Evolutionary conservation across 1,140 invertebrate genomes (phyloP).

Genomic region (Cotesia vestalis): DNA sequence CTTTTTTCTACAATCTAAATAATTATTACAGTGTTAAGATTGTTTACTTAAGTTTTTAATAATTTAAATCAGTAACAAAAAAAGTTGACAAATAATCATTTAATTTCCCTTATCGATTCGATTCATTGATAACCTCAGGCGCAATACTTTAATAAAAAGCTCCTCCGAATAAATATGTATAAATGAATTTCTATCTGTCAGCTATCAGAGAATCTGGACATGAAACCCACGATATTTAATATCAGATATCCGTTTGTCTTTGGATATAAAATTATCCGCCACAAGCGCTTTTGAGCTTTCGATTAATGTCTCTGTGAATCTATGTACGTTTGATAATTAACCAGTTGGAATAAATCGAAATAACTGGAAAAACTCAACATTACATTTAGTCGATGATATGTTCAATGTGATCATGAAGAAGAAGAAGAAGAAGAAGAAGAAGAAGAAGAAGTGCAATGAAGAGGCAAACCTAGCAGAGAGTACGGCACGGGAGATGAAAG

Average conservation of each 20-base stretch:
- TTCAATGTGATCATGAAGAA: background rate
- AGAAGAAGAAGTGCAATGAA: constrained; percentile 22
- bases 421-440: background rate
- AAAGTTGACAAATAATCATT: constrained; percentile 3
- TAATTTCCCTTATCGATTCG: no score
- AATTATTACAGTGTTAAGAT: no score
- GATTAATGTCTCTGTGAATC: no score
- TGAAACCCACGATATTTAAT: no score
- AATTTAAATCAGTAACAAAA: constrained; percentile 3
- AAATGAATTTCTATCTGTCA: background rate
- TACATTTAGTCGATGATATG: no score
- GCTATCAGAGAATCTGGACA: no score
- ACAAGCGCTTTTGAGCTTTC: background rate
- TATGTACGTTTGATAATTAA: constrained; percentile 24
- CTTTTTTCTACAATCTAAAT: no score
- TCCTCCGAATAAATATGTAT: background rate
- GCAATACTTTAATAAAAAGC: no score
- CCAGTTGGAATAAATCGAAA: constrained; percentile 21
- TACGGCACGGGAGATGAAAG: constrained; percentile 1
- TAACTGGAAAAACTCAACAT: constrained; percentile 7
- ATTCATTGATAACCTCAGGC: no score
- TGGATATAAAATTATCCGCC: background rate
- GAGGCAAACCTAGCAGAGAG: constrained; percentile 51
- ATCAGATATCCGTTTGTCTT: background rate
- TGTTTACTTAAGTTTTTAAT: no score